Base-by-base conservation (phyloP, 2,797 vertebrate species). In the Babyrousa celebensis region DNA sequence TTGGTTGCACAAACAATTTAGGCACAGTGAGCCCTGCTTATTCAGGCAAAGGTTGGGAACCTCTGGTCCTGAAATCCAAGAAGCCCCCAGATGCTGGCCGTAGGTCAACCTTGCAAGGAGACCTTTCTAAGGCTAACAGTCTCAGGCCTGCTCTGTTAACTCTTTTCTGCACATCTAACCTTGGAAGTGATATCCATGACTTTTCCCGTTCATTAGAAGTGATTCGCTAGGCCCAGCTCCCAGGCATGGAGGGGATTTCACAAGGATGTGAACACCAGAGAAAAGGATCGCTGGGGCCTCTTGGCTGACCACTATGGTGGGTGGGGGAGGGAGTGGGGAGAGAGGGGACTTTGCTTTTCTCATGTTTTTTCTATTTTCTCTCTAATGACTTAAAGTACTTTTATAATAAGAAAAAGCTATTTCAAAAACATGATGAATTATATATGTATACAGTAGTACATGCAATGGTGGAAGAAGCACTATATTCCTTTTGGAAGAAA, bases 401-500 rank as follows among this genome's bases (percentile, higher is more conserved):
- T 58, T 54, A 52, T 58, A 78, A 70, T 58, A 93, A 71, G 18
- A 67, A 91, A 89, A 85, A 29, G 9, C 54, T 32, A 25, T 68
- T 72, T 75, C 23, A 77, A 92, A 92, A 52, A 27, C 6, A 32
- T 17, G n/a, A 58, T 71, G 23, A 62, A 75, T 43, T 87, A 23
- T 56, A 70, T 60, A 40, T 48, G 9, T 48, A 48, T 52, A 60
- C 1, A 65, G 15, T 15, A 70, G 25, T 25, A 16, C 70, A 43
- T n/a, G 21, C n/a, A 84, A 20, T 70, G 54, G 23, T 74, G n/a
- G 60, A n/a, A 54, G n/a, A 77, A 84, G 63, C 15, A 48, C 20
- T 23, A 7, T 71, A 58, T 91, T 85, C 85, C 43, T 70, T 84
- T 77, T 56, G 54, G 71, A 74, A 93, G 52, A 58, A 88, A 94